Percentiles rank a stretch among this genome's conserved stretches.
Conservation (phyloP, 2,797 vertebrate genomes). For the Eremophila alpestris region DNA sequence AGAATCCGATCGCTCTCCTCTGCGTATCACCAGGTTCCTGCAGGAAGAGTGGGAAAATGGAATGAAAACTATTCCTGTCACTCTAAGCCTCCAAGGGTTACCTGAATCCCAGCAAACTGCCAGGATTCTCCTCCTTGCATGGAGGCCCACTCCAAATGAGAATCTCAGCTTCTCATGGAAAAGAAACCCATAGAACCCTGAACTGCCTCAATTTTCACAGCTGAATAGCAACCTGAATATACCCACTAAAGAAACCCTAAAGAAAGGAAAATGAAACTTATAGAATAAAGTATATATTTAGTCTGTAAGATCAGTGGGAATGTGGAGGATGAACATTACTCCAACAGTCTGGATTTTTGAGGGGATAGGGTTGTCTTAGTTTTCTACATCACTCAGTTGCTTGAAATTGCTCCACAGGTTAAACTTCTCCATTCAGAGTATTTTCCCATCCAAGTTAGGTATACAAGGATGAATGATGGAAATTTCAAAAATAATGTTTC, state of each 20-base stretch:
- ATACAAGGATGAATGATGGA: fast-evolving
- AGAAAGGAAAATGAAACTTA: neutral
- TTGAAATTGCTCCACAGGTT: neutral
- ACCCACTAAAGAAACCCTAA: neutral
- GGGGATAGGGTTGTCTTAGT: neutral
- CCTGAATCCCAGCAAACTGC: neutral
- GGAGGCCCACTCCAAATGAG: neutral
- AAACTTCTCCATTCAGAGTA: neutral
- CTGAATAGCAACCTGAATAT: neutral
- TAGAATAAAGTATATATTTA: neutral
- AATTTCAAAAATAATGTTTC: neutral
- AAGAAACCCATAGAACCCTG: neutral
- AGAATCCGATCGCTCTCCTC: constrained; percentile 83
- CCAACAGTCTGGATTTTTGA: neutral
- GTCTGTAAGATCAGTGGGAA: neutral
- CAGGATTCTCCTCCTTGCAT: neutral
- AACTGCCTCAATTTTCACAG: neutral
- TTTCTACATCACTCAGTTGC: neutral
- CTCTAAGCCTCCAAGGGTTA: neutral
- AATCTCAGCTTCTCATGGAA: neutral
- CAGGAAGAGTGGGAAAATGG: neutral
- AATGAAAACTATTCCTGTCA: neutral
- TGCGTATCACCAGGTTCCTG: constrained; percentile 89
- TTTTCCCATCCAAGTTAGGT: neutral
- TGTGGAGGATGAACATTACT: neutral